Evolutionary conservation across 2,888 invertebrate species (phyloP).

Genomic region (Hoplodrina ambigua): DNA sequence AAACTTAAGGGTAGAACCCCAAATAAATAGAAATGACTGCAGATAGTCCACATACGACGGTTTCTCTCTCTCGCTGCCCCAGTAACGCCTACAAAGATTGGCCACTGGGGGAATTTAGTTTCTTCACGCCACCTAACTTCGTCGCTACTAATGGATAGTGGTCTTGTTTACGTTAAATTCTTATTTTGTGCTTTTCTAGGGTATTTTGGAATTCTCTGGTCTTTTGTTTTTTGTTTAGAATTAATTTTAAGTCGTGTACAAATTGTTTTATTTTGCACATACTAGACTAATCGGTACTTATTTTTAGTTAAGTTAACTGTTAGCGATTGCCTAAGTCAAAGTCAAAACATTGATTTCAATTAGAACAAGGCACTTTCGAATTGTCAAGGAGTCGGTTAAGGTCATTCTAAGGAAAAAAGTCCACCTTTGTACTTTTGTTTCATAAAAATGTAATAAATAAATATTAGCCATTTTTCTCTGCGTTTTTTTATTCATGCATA

Average conservation of each 20-base stretch:
- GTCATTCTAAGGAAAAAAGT: no score
- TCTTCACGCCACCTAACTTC: constrained; percentile 61
- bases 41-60: constrained; percentile 25
- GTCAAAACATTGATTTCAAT: no score
- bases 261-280: not conserved
- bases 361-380: no score
- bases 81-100: constrained; percentile 61
- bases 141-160: constrained; percentile 59
- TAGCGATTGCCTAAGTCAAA: no score
- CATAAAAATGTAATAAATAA: no score
- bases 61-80: constrained; percentile 24
- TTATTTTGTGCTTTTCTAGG: constrained; percentile 30
- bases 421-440: no score
- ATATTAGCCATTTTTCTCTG: no score
- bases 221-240: not conserved
- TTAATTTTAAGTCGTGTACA: not conserved
- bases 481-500: no score
- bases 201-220: not conserved
- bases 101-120: constrained; percentile 65
- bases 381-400: no score
- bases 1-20: constrained; percentile 45
- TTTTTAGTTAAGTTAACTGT: no score
- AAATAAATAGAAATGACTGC: constrained; percentile 53
- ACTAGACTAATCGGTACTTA: not conserved
- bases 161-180: constrained; percentile 49